A percentile compares a stretch with the other conserved stretches of the same genome.
Conservation (phyloP, 2,797 vertebrate species). For the Spondyliosoma cantharus region DNA sequence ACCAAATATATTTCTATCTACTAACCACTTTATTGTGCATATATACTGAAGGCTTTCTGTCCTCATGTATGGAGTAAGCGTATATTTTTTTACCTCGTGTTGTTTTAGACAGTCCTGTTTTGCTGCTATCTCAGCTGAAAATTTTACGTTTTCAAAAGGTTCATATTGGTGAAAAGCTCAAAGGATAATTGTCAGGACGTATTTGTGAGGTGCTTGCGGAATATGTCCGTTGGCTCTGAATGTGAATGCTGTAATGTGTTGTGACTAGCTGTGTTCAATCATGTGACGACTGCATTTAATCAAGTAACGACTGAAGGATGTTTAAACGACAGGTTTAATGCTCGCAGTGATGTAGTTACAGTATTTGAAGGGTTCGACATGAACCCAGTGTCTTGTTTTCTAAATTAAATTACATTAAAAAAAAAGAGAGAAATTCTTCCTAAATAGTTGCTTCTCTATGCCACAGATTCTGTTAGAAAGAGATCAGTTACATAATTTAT, state of each 20-base stretch:
- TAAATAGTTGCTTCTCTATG: background rate
- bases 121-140: constrained; percentile 76
- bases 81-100: constrained; percentile 62
- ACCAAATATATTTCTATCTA: constrained; percentile 65
- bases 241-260: constrained; percentile 44
- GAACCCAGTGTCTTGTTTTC: constrained; percentile 14
- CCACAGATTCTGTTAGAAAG: too few relatives aligned
- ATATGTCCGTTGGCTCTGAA: constrained; percentile 37
- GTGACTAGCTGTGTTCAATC: constrained; percentile 13
- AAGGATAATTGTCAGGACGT: constrained; percentile 21
- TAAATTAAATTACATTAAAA: background rate
- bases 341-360: background rate
- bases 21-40: constrained; percentile 77
- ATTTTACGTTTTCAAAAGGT: constrained; percentile 34
- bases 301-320: constrained; percentile 2
- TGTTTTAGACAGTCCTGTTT: constrained; percentile 62
- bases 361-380: background rate
- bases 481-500: background rate
- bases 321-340: constrained; percentile 13
- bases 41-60: constrained; percentile 65
- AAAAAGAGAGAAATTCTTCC: background rate
- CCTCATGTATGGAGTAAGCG: constrained; percentile 36
- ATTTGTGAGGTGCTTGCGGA: constrained; percentile 40
- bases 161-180: constrained; percentile 33
- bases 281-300: background rate